Conservation (phyloP, 2,113 vertebrate species). For the Potamarius usumacintae region DNA sequence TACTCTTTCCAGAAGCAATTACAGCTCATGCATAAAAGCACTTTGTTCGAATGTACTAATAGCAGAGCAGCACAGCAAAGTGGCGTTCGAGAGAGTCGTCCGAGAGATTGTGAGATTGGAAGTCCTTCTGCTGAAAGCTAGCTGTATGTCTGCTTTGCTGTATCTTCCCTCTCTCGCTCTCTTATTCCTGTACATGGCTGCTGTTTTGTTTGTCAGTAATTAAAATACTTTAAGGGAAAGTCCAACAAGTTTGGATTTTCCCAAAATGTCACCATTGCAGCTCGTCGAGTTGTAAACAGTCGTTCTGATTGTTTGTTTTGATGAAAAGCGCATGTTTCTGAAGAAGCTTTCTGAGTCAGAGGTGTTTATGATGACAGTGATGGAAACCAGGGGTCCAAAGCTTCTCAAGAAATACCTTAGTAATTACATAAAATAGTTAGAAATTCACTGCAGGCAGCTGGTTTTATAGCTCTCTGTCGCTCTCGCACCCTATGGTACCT, state of each 20-base stretch:
- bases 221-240: slow-evolving; percentile 46
- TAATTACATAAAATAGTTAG: background rate
- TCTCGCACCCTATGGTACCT: background rate
- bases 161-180: background rate
- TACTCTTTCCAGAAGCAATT: slow-evolving; percentile 49
- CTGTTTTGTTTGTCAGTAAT: slow-evolving; percentile 24
- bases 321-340: background rate
- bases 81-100: slow-evolving; percentile 25
- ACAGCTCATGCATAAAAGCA: slow-evolving; percentile 55
- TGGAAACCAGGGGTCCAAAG: background rate
- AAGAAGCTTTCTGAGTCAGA: background rate
- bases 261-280: background rate
- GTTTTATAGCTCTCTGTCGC: background rate
- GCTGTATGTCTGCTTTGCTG: slow-evolving; percentile 38
- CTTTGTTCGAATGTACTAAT: slow-evolving; percentile 52
- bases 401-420: background rate
- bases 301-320: background rate
- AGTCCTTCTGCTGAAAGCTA: slow-evolving; percentile 27
- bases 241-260: background rate
- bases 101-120: slow-evolving; percentile 1
- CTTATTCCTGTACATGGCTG: slow-evolving; percentile 12
- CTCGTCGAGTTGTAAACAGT: slow-evolving; percentile 14
- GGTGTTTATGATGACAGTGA: background rate
- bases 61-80: slow-evolving; percentile 36
- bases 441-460: background rate